Conservation (phyloP, 2,113 vertebrate species). For the Aythya baeri region DNA sequence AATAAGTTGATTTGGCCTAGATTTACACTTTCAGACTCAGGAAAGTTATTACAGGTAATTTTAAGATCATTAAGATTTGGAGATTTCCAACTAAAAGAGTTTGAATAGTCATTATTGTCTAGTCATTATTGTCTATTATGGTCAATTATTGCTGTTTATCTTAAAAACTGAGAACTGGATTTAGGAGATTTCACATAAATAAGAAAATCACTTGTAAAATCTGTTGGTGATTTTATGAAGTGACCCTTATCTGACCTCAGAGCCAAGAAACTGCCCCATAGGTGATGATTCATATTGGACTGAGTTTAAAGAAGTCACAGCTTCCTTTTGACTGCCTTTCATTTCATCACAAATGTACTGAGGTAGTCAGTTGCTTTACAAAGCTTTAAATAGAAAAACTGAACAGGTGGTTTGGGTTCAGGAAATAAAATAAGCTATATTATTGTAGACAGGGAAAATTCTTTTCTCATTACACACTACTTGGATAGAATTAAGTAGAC, state of each 20-base stretch:
- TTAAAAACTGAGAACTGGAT: slow-evolving; percentile 5
- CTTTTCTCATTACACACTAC: slow-evolving; percentile 73
- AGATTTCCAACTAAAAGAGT: not conserved
- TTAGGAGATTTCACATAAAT: not conserved
- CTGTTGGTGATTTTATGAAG: not conserved
- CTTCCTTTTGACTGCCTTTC: slow-evolving; percentile 12
- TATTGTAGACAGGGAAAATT: slow-evolving; percentile 73
- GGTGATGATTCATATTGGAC: slow-evolving; percentile 11
- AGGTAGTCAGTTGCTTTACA: slow-evolving; percentile 47
- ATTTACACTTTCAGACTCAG: not conserved
- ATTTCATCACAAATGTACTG: slow-evolving; percentile 18
- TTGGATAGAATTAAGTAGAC: slow-evolving; percentile 76
- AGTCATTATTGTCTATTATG: not conserved
- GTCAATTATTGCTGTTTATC: not conserved
- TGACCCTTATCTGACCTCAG: not conserved
- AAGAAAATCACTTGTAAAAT: not conserved
- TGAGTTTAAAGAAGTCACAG: not conserved
- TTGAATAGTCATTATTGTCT: not conserved
- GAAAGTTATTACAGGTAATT: not conserved
- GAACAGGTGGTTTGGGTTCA: slow-evolving; percentile 79
- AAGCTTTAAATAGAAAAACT: slow-evolving; percentile 67
- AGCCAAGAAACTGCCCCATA: not conserved
- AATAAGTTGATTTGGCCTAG: not conserved
- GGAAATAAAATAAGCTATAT: slow-evolving; percentile 75
- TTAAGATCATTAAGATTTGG: not conserved